phyloP scores from a whole-genome alignment of 2,113 vertebrate species.

The Cyanoliseus patagonus region DNA sequence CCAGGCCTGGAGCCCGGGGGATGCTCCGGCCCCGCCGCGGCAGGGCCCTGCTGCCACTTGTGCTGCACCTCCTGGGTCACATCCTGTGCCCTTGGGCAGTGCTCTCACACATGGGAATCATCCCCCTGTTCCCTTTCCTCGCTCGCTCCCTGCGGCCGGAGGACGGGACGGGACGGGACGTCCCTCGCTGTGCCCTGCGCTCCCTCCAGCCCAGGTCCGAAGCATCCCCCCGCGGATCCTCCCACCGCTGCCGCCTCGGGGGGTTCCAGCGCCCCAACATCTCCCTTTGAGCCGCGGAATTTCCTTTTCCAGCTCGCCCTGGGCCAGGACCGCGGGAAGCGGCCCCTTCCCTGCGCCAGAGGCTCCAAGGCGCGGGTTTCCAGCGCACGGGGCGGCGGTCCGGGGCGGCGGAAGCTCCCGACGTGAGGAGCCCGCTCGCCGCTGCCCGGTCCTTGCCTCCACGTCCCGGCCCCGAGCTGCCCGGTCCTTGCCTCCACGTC shows the following conservation, averaged over 20 bases:
- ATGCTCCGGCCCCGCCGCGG: rapidly evolving
- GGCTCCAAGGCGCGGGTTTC: rapidly evolving
- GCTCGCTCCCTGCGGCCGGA: rapidly evolving
- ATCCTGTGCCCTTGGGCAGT: too few relatives aligned
- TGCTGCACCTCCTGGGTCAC: rapidly evolving
- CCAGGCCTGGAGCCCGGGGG: not conserved
- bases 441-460: not conserved
- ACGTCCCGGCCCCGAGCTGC: not conserved
- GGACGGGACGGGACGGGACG: rapidly evolving
- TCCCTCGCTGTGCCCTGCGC: rapidly evolving
- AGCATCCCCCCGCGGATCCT: rapidly evolving
- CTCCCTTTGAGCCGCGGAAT: not conserved
- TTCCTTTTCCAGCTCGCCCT: not conserved
- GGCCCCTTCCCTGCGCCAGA: rapidly evolving
- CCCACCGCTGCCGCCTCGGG: rapidly evolving
- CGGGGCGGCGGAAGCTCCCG: not conserved
- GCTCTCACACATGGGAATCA: rapidly evolving
- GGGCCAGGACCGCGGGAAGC: not conserved
- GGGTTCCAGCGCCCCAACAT: rapidly evolving
- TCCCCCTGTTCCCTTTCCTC: too few relatives aligned
- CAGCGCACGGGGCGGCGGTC: not conserved
- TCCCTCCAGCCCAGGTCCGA: rapidly evolving
- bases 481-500: not conserved
- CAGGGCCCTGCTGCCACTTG: not conserved
- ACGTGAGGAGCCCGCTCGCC: rapidly evolving